Conservation (phyloP, 2,113 vertebrate species). For the Stictonetta naevosa region DNA sequence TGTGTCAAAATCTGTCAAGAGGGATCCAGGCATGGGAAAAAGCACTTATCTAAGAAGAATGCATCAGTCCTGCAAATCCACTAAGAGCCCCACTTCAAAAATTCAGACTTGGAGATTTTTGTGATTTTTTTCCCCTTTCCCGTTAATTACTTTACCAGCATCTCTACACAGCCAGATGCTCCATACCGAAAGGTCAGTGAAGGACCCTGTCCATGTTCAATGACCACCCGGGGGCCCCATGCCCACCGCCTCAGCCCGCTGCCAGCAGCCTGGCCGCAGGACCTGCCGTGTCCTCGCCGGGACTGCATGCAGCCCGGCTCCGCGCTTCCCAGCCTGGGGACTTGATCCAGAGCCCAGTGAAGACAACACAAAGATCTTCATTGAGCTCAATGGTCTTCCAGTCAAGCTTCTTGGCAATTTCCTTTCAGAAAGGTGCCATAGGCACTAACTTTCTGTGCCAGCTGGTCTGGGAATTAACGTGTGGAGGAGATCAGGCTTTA, state of each 20-base stretch:
- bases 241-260: too few relatives aligned
- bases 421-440: not conserved
- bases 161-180: not conserved
- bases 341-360: not conserved
- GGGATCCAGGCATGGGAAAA: not conserved
- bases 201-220: fast-evolving
- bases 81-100: not conserved
- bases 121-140: too few relatives aligned
- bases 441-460: not conserved
- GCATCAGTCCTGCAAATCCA: not conserved
- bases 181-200: fast-evolving
- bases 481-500: not conserved
- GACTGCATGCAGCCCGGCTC: not conserved
- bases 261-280: not conserved
- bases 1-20: not conserved
- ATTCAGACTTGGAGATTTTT: not conserved
- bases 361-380: not conserved
- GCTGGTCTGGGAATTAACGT: not conserved
- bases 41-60: not conserved
- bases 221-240: not conserved
- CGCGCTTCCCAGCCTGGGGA: not conserved
- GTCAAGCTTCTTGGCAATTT: not conserved
- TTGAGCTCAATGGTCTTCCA: not conserved
- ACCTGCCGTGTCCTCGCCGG: fast-evolving
- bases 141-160: fast-evolving